Percentiles rank a stretch among this genome's conserved stretches.
phyloP scores from a whole-genome alignment of 2,797 vertebrate species.

The Crypturellus tataupa region DNA sequence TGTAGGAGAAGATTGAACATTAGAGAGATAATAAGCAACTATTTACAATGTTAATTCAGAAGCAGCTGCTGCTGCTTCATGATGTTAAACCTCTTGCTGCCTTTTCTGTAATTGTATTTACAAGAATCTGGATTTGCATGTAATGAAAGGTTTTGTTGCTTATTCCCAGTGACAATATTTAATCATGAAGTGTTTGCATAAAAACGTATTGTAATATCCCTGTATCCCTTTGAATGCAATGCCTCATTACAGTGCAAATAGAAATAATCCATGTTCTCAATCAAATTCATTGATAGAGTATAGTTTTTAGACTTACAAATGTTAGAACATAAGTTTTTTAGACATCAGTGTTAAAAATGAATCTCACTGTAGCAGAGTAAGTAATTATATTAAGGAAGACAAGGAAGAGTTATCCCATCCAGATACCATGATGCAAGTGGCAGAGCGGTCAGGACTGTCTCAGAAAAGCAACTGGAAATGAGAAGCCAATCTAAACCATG shows the following conservation, averaged over 20 bases:
- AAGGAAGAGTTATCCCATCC: not conserved
- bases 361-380: not conserved
- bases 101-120: conserved; percentile 33
- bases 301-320: not conserved
- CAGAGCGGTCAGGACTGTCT: not conserved
- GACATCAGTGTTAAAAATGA: not conserved
- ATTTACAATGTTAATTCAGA: conserved; percentile 17
- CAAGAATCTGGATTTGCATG: conserved; percentile 19
- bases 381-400: not conserved
- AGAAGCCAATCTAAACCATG: not conserved
- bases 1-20: not conserved
- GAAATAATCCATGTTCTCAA: conserved; percentile 10
- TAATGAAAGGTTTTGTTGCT: conserved; percentile 32
- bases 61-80: not conserved
- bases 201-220: not conserved
- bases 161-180: conserved; percentile 19
- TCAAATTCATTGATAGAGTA: not conserved
- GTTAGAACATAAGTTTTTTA: not conserved
- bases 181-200: conserved; percentile 29
- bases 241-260: not conserved
- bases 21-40: not conserved
- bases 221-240: not conserved
- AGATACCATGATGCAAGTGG: not conserved
- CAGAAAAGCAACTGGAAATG: not conserved
- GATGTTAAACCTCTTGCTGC: conserved; percentile 11